A percentile compares a stretch with the other conserved stretches of the same genome.
Conservation (phyloP, 2,113 vertebrate genomes). For the Rhinolophus ferrumequinum region DNA sequence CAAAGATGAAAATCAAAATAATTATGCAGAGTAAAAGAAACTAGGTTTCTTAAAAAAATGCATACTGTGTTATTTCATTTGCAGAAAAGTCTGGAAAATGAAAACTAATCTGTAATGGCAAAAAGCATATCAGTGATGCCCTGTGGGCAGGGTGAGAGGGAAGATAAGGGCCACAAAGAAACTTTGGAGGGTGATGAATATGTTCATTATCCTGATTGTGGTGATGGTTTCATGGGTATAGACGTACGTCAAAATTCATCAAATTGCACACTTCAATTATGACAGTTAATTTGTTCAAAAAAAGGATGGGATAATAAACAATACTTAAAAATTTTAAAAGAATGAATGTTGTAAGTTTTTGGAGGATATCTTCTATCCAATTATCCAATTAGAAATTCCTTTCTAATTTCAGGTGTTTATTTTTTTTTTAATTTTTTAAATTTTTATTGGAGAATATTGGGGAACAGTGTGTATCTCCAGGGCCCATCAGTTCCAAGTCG, state of each 20-base stretch:
- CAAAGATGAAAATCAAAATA: too few species aligned
- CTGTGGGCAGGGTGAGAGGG: not conserved
- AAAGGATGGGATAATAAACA: not conserved
- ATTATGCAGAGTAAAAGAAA: too few species aligned
- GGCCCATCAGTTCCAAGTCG: too few species aligned
- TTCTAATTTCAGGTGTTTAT: not conserved
- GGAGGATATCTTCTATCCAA: not conserved
- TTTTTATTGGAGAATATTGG: too few species aligned
- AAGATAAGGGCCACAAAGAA: not conserved
- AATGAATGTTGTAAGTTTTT: not conserved
- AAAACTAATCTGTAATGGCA: not conserved
- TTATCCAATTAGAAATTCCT: not conserved
- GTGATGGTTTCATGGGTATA: not conserved
- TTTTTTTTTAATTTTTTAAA: too few species aligned
- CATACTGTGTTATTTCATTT: not conserved
- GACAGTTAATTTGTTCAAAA: not conserved
- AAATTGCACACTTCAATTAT: not conserved
- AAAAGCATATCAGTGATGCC: not conserved
- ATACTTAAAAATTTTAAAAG: not conserved
- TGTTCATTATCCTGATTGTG: not conserved
- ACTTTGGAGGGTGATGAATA: not conserved
- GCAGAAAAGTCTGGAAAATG: not conserved
- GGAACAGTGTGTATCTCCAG: too few species aligned
- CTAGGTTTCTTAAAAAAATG: not conserved
- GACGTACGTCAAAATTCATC: not conserved